Evolutionary conservation across 2,113 vertebrate species (phyloP).

Genomic region (Psilopsiagon aurifrons): DNA sequence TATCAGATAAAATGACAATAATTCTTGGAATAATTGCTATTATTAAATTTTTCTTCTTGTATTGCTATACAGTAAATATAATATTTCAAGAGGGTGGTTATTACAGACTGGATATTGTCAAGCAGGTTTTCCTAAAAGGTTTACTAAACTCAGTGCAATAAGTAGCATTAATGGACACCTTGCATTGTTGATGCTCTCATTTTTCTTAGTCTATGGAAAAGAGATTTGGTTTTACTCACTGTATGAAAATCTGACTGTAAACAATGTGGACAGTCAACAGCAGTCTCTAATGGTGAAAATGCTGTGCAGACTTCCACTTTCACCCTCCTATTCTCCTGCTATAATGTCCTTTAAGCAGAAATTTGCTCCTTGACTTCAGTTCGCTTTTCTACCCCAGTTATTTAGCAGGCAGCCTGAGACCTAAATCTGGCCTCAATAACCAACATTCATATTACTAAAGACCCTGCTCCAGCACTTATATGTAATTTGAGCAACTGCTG

Average conservation of each 20-base stretch:
- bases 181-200: not conserved
- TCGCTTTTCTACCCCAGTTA: not conserved
- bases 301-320: not conserved
- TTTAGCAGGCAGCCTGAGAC: not conserved
- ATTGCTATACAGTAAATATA: not conserved
- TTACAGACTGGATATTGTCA: not conserved
- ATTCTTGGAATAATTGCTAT: not conserved
- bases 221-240: not conserved
- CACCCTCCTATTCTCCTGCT: not conserved
- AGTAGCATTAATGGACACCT: not conserved
- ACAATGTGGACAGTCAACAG: not conserved
- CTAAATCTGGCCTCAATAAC: not conserved
- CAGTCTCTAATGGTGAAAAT: not conserved
- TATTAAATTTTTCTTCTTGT: not conserved
- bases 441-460: not conserved
- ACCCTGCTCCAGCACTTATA: not conserved
- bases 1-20: not conserved
- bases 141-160: not conserved
- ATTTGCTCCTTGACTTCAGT: not conserved
- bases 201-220: not conserved
- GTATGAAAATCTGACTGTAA: not conserved
- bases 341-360: not conserved
- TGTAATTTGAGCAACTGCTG: conserved; percentile 33
- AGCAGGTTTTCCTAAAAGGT: not conserved
- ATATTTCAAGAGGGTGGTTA: not conserved